Evolutionary conservation across 2,888 invertebrate species (phyloP).

Genomic region (Molorchus minor): DNA sequence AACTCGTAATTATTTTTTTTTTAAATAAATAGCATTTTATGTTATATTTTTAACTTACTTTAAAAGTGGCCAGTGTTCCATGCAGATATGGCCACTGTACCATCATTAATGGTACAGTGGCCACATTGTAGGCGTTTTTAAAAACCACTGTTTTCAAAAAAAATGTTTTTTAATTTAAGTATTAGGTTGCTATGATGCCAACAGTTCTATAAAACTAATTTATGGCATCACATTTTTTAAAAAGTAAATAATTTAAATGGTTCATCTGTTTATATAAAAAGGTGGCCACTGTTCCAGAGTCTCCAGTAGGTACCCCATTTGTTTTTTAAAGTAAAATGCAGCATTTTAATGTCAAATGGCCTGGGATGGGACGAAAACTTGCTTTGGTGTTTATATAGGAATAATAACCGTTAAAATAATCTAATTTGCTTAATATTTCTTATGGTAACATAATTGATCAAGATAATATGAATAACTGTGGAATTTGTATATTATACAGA

Average conservation of each 20-base stretch:
- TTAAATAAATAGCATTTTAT: constrained; percentile 8
- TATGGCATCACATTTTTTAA: background rate
- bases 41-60: background rate
- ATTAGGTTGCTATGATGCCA: constrained; percentile 9
- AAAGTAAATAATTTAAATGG: constrained; percentile 4
- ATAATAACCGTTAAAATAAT: too few relatives aligned
- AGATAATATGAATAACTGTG: too few relatives aligned
- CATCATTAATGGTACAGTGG: background rate
- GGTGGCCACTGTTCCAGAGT: constrained; percentile 6
- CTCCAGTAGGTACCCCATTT: too few relatives aligned
- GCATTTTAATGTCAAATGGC: too few relatives aligned
- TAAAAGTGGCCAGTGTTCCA: too few relatives aligned
- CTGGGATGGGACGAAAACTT: too few relatives aligned
- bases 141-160: background rate
- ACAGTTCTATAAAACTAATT: background rate
- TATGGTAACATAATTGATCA: too few relatives aligned
- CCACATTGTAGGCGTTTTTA: background rate
- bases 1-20: background rate
- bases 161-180: background rate
- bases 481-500: too few relatives aligned
- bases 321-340: too few relatives aligned
- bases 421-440: too few relatives aligned
- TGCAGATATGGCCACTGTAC: constrained; percentile 9
- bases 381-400: too few relatives aligned
- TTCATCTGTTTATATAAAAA: background rate